Evolutionary conservation across 2,797 vertebrate species (phyloP).

Genomic region (Danio choprae): DNA sequence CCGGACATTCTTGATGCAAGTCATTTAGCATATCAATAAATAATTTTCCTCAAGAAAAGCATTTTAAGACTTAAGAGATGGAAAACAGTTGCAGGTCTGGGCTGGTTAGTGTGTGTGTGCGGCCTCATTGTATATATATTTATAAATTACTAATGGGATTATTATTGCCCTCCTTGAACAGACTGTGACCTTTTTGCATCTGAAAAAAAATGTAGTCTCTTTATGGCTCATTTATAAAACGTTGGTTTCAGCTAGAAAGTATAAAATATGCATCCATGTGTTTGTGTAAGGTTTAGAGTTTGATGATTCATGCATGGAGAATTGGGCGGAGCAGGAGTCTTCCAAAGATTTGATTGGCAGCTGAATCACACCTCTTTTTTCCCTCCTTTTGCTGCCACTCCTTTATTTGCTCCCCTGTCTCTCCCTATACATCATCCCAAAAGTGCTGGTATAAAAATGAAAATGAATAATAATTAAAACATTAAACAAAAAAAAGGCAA

Average conservation of each 20-base stretch:
- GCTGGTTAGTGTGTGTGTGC: not conserved
- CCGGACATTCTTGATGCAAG: not conserved
- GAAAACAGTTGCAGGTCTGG: not conserved
- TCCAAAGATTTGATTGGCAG: constrained; percentile 42
- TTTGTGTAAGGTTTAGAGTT: constrained; percentile 8
- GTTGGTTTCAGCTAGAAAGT: not conserved
- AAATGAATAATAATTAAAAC: too few relatives aligned
- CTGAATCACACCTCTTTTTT: constrained; percentile 46
- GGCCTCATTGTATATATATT: not conserved
- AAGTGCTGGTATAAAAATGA: not conserved
- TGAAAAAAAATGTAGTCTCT: constrained; percentile 9
- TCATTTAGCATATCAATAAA: not conserved
- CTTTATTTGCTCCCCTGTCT: constrained; percentile 56
- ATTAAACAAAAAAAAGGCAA: not conserved
- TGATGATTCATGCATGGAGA: constrained; percentile 50
- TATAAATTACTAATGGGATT: constrained; percentile 4
- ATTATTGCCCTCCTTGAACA: not conserved
- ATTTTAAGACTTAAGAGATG: not conserved
- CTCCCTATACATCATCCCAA: constrained; percentile 37
- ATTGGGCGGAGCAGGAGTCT: constrained; percentile 41
- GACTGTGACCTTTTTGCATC: not conserved
- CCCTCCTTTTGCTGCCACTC: constrained; percentile 47
- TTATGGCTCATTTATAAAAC: constrained; percentile 26
- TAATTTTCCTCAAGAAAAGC: not conserved
- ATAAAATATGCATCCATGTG: not conserved